Conservation (phyloP, 2,888 invertebrate genomes). For the Perizoma flavofasciatum region DNA sequence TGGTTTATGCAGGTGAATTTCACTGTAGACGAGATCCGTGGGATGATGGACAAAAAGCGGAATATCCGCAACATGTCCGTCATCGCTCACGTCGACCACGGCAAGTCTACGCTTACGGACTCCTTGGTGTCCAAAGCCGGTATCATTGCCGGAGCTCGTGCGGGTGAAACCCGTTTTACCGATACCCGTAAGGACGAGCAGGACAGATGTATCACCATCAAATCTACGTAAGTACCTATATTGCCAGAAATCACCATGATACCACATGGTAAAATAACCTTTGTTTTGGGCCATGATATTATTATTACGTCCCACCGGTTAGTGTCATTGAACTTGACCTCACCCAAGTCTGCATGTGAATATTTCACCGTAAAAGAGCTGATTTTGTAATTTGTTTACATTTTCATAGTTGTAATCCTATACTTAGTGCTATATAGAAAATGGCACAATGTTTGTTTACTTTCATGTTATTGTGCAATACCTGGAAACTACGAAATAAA, state of each 20-base stretch:
- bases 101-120: conserved; percentile 99
- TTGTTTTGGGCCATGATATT: conserved; percentile 27
- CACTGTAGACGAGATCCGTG: conserved; percentile 99
- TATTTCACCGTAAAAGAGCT: not conserved
- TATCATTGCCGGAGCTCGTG: conserved; percentile 99
- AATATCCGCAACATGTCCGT: conserved; percentile 99
- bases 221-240: conserved; percentile 95
- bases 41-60: conserved; percentile 99
- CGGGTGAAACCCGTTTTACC: conserved; percentile 99
- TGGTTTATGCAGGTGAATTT: conserved; percentile 96
- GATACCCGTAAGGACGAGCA: conserved; percentile 99
- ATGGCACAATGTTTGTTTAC: conserved; percentile 1
- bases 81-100: conserved; percentile 99
- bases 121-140: conserved; percentile 99
- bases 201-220: conserved; percentile 99
- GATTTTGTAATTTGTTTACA: conserved; percentile 10
- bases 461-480: conserved; percentile 24
- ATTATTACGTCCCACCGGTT: conserved; percentile 17
- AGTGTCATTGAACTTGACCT: conserved; percentile 43
- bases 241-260: conserved; percentile 23
- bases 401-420: not conserved
- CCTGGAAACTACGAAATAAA: not conserved
- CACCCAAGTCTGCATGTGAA: conserved; percentile 3
- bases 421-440: not conserved
- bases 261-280: conserved; percentile 55